A percentile compares a stretch with the other conserved stretches of the same genome.
These are phyloP conservation scores for Ochlodes sylvanus DNA, from an alignment of 2,888 invertebrate genomes.

Conservation along the genomic window DNA sequence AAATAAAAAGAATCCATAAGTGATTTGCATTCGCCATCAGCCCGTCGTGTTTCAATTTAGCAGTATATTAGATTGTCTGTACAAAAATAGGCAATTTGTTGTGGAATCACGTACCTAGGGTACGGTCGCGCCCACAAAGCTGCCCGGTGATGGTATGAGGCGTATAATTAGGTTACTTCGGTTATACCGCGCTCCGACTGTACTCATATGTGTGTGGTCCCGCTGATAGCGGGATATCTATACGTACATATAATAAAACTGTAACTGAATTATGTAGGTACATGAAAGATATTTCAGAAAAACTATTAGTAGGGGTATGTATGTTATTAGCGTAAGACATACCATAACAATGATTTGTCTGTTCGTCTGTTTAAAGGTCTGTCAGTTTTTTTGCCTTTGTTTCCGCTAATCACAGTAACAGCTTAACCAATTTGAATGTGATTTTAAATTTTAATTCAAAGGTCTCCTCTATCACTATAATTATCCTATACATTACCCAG, in stretches of 20 bases:
- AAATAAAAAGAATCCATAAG: not conserved
- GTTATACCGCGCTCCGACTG: conserved; percentile 16
- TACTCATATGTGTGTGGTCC: not conserved
- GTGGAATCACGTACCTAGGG: conserved; percentile 22
- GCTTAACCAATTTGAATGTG: too few species aligned
- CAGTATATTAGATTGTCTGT: conserved; percentile 28
- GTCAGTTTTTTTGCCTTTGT: too few species aligned
- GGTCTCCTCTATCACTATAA: too few species aligned
- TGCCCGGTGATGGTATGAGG: conserved; percentile 24
- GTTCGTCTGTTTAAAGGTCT: too few species aligned
- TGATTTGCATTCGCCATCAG: conserved; percentile 17
- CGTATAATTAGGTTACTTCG: conserved; percentile 34
- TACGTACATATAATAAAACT: too few species aligned
- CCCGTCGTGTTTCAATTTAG: conserved; percentile 25
- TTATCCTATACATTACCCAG: too few species aligned
- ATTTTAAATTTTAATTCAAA: too few species aligned
- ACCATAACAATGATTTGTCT: too few species aligned
- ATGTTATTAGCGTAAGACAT: too few species aligned
- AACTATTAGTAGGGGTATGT: not conserved
- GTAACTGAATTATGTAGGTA: too few species aligned
- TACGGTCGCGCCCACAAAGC: conserved; percentile 21
- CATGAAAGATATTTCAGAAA: too few species aligned
- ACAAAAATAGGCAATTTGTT: conserved; percentile 30
- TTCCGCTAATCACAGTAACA: too few species aligned
- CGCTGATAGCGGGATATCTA: not conserved